phyloP scores from a whole-genome alignment of 2,888 invertebrate genomes.

The Drosophila setosimentum region DNA sequence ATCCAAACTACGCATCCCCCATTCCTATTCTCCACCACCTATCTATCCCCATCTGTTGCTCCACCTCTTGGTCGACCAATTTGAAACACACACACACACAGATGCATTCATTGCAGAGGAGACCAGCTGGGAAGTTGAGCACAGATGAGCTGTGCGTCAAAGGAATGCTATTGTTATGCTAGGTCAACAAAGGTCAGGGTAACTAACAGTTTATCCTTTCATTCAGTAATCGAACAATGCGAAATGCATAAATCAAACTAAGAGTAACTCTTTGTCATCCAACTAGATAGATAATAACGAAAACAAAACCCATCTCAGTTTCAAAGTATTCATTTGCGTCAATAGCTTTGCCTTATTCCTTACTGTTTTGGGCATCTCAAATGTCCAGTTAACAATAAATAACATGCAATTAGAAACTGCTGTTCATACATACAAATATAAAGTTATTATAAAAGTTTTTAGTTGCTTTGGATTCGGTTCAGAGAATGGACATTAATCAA shows the following conservation, averaged over 20 bases:
- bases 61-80: background rate
- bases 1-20: background rate
- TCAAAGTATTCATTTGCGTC: background rate
- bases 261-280: no score
- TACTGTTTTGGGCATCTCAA: no score
- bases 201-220: background rate
- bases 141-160: background rate
- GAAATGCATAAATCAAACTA: background rate
- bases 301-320: background rate
- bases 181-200: conserved; percentile 18
- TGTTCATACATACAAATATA: no score
- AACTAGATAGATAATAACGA: background rate
- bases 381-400: background rate
- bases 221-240: background rate
- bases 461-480: no score
- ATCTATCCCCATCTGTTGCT: background rate
- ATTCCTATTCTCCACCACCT: background rate
- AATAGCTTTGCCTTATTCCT: background rate
- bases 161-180: conserved; percentile 10
- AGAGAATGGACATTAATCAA: background rate
- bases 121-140: conserved; percentile 8
- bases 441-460: no score
- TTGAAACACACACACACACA: background rate
- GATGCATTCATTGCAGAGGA: conserved; percentile 2
- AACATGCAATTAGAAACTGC: no score